Base-by-base conservation (phyloP, 1,140 invertebrate species). In the Liolophura sinensis region DNA sequence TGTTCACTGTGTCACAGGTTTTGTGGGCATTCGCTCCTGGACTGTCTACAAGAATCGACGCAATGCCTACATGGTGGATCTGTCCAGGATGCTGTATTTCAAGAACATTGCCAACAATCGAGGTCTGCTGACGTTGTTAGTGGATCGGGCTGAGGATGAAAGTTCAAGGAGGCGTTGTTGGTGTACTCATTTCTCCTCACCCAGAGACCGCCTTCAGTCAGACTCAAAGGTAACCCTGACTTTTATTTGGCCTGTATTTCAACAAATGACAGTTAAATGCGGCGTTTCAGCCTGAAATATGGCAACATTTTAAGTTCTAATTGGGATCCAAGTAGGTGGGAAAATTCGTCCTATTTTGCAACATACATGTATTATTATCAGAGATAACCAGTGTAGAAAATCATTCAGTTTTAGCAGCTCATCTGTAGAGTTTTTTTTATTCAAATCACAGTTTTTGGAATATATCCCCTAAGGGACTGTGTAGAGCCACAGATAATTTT, bases 41-140 rank as follows among this genome's bases (percentile, higher is more conserved):
- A 73, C 65, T 0, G 58, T 60, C 12, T 81, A 81, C 64, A 77
- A 79, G 52, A 78, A 78, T 64, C 66, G 73, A 51, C 66, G 72
- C 50, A 80, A 79, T 60, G 60, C 51, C 14, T 83, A 84, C 64
- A 67, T 84, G 16, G 74, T 75, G 9, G 74, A 81, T 46, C 60
- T 82, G 27, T 73, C 73, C 22, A 69, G 77, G 48, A 75, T 73
- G 46, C 74, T 83, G 25, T 84, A 82, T 61, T 83, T 72, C 67
- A 84, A 84, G 64, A 84, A 80, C 60, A 65, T 84, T 16, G 79
- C 81, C 24, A 83, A 81, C 64, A 84, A 84, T 65, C 65, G 75
- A 22, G 77, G 80, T 14, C 72, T 82, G 50, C 61, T 84, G 54
- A 73, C 80, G 11, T 46, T 82, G 57, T 50, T 84, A 49, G 78